Conservation (phyloP, 2,797 vertebrate species). For the Premnoplex brunnescens region DNA sequence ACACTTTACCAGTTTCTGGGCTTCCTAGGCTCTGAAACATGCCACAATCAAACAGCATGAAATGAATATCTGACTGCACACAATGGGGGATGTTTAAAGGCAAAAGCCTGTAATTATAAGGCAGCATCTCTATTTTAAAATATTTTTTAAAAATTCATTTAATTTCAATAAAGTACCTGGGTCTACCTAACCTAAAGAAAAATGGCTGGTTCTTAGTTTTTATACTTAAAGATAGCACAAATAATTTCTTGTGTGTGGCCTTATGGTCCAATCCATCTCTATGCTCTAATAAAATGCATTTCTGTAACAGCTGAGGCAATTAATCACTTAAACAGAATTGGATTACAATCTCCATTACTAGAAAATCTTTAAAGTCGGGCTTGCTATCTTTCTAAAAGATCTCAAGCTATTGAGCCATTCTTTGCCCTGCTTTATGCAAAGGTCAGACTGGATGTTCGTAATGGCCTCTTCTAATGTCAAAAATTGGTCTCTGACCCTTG, state of each 20-base stretch:
- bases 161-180: background rate
- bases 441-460: constrained; percentile 32
- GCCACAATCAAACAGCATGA: background rate
- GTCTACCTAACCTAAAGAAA: background rate
- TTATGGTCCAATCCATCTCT: background rate
- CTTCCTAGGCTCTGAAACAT: background rate
- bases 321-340: constrained; percentile 61
- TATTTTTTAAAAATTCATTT: background rate
- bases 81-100: background rate
- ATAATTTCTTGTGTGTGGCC: background rate
- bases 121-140: background rate
- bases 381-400: constrained; percentile 39
- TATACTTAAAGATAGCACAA: background rate
- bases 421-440: constrained; percentile 45
- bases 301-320: constrained; percentile 46
- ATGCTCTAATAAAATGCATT: constrained; percentile 57
- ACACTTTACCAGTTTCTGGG: background rate
- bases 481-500: constrained; percentile 16
- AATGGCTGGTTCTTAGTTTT: background rate
- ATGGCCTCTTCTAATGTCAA: constrained; percentile 46
- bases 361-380: constrained; percentile 50
- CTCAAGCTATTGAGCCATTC: constrained; percentile 3
- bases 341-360: constrained; percentile 54
- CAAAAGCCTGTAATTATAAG: background rate
- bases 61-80: background rate